Evolutionary conservation across 1,140 invertebrate species (phyloP).

Genomic region (Drosophila yakuba): DNA sequence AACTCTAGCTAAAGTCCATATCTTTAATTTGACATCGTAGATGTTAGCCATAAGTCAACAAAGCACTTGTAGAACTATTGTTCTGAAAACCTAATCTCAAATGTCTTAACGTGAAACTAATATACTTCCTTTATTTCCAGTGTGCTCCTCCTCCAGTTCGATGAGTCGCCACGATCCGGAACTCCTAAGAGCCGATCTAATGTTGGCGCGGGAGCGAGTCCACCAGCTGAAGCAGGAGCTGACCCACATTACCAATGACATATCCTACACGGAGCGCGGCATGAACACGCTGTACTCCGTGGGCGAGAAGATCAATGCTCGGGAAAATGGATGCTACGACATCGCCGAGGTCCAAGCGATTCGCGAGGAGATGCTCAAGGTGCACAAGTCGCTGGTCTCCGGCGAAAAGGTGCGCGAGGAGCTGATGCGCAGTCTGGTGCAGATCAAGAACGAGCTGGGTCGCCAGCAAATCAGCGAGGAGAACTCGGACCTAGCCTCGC

Average conservation of each 20-base stretch:
- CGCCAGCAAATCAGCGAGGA: conserved; percentile 92
- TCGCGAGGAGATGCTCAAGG: conserved; percentile 95
- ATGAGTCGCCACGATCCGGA: conserved; percentile 98
- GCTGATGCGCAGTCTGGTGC: conserved; percentile 96
- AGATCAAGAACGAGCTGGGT: conserved; percentile 96
- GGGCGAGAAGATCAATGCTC: conserved; percentile 94
- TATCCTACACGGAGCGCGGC: conserved; percentile 95
- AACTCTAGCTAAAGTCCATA: too few species aligned
- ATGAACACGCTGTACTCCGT: conserved; percentile 96
- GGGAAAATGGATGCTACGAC: conserved; percentile 94
- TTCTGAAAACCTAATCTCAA: background rate
- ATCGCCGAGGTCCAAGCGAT: conserved; percentile 97
- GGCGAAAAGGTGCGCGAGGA: conserved; percentile 95
- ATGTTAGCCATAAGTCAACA: background rate
- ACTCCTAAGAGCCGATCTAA: conserved; percentile 95
- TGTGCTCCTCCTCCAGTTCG: conserved; percentile 95
- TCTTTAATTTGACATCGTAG: background rate
- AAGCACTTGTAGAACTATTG: background rate
- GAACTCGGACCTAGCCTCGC: conserved; percentile 87
- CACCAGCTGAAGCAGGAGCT: conserved; percentile 95
- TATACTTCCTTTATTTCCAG: conserved; percentile 85
- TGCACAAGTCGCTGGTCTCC: conserved; percentile 94
- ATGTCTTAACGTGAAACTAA: background rate
- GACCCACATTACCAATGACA: conserved; percentile 95
- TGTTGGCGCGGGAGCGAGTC: conserved; percentile 94